Conservation (phyloP, 2,888 invertebrate species). For the Rhagonycha fulva region DNA sequence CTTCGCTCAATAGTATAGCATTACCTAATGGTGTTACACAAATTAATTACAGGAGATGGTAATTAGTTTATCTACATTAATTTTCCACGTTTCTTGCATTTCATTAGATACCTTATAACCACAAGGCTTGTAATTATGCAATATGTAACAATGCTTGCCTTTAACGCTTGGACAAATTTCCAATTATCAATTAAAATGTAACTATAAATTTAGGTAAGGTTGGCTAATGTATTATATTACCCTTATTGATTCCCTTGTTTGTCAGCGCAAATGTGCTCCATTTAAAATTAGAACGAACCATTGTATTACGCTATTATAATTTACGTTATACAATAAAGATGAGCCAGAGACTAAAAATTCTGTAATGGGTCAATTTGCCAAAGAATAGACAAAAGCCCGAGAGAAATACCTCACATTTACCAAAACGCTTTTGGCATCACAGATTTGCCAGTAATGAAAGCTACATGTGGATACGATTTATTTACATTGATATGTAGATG, state of each 20-base stretch:
- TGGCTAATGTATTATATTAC: not conserved
- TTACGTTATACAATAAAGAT: not conserved
- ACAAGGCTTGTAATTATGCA: not conserved
- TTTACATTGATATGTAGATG: not conserved
- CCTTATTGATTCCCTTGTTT: constrained; percentile 3
- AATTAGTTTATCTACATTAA: not conserved
- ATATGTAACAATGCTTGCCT: not conserved
- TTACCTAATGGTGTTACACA: not conserved
- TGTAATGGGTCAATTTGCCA: not conserved
- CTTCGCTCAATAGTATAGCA: not conserved
- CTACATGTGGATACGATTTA: not conserved
- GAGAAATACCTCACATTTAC: not conserved
- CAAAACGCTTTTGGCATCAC: not conserved
- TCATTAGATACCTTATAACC: not conserved
- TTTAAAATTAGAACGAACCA: not conserved
- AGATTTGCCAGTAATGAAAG: not conserved
- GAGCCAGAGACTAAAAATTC: not conserved
- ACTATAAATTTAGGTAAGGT: constrained; percentile 6
- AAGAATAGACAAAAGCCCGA: not conserved
- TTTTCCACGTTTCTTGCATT: not conserved
- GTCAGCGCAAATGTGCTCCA: constrained; percentile 6
- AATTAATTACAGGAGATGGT: not conserved
- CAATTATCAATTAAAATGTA: constrained; percentile 11
- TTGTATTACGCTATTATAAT: not conserved
- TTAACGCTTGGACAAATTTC: constrained; percentile 2